A percentile compares a stretch with the other conserved stretches of the same genome.
phyloP scores from a whole-genome alignment of 2,888 invertebrate genomes.

The Ecdyonurus torrentis region DNA sequence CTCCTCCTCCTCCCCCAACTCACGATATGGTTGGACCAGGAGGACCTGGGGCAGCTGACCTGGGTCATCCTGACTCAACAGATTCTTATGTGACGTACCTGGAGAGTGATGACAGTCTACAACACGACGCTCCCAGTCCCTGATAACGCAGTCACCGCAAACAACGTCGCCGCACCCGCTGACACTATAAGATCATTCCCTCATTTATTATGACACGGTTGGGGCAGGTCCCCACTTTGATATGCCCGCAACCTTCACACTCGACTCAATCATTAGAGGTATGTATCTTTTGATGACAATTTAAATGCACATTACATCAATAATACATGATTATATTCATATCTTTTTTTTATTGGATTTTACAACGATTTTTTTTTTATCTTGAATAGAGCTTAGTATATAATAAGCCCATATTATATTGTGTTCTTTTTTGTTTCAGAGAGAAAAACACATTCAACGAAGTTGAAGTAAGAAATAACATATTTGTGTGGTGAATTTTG shows the following conservation, averaged over 20 bases:
- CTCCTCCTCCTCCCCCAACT: conserved; percentile 31
- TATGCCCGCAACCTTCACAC: background rate
- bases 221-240: background rate
- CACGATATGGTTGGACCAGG: conserved; percentile 32
- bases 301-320: too few species aligned
- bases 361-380: too few species aligned
- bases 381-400: too few species aligned
- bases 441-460: too few species aligned
- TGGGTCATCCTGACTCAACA: conserved; percentile 55
- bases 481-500: too few species aligned
- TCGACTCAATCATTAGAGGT: too few species aligned
- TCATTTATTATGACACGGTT: background rate
- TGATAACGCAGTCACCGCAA: conserved; percentile 19
- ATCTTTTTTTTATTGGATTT: too few species aligned
- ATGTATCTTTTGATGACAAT: too few species aligned
- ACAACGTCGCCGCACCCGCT: background rate
- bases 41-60: conserved; percentile 32
- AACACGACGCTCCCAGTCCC: conserved; percentile 37
- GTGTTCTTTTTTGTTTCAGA: too few species aligned
- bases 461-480: too few species aligned
- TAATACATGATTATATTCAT: too few species aligned
- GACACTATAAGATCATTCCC: background rate
- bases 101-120: conserved; percentile 58
- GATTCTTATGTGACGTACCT: conserved; percentile 87
- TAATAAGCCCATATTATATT: too few species aligned